Evolutionary conservation across 2,113 vertebrate species (phyloP), one percentile per base, ranked within the genome.

Genomic region (Neogale vison): DNA sequence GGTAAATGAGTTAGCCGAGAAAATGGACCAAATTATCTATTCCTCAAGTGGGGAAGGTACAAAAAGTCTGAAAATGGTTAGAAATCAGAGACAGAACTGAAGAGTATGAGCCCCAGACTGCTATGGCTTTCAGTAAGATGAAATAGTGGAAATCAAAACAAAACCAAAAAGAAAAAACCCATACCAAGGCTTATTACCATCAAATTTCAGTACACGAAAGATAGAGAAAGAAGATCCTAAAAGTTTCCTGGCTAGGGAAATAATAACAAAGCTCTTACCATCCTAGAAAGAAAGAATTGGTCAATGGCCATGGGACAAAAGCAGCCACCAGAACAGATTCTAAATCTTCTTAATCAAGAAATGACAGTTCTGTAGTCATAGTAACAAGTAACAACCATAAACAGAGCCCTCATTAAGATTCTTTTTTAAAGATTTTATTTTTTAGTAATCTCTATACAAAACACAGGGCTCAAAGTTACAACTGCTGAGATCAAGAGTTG

Each of bases 301-400:
- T 59, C 61, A 91, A 24, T 55, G 85, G 74, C n/a, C 31, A 85
- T 17, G 18, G 57, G 47, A 88, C 18, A 42, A 77, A 87, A 89
- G 63, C 63, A 90, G 39, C 13, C 26, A 71, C 34, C 52, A 90
- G 57, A 88, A 55, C 24, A 86, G 29, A 15, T 79, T 95, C 82
- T 83, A 90, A 97, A 90, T 17, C 11, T 36, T 79, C 36, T 83
- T 59, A 88, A 69, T 69, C 31, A 93, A 93, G 59, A 84, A 59
- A 94, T 74, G 81, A 59, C 57, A 59, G 26, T 92, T 87, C 63
- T 79, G 52, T 26, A 88, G 82, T 81, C 24, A 88, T 2, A 71
- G 55, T 76, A 96, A 72, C 45, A 90, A 45, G 29, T 79, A 67
- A 79, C 87, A 86, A 86, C 15, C 21, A 94, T 4, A 81, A 55